These are phyloP conservation scores for Clangula hyemalis DNA, from an alignment of 2,797 vertebrate genomes.

Conservation along the genomic window DNA sequence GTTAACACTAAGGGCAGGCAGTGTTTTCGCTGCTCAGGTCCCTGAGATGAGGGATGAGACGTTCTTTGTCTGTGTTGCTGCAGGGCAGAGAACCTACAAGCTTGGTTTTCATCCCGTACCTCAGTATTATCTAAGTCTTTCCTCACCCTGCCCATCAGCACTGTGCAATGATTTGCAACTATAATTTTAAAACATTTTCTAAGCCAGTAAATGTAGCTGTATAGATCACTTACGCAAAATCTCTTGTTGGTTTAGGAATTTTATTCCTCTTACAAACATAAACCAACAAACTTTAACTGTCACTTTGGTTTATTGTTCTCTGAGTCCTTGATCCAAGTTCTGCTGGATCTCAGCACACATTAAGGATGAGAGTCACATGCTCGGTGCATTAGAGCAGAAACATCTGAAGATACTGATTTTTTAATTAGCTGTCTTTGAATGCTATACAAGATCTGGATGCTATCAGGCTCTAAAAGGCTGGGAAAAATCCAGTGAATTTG, in stretches of 20 bases:
- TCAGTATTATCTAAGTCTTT: neutral
- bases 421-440: neutral
- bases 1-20: neutral
- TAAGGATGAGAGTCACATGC: neutral
- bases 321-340: neutral
- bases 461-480: neutral
- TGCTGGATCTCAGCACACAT: neutral
- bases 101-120: neutral
- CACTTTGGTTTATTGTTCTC: neutral
- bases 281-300: neutral
- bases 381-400: neutral
- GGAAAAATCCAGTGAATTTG: neutral
- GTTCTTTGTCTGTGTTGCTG: rapidly evolving
- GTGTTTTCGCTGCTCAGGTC: neutral
- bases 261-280: neutral
- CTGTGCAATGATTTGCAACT: neutral
- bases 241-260: neutral
- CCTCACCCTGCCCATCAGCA: neutral
- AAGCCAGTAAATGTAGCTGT: neutral
- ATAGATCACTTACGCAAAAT: neutral
- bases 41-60: rapidly evolving
- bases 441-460: neutral
- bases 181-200: neutral
- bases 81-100: neutral
- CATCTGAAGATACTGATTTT: neutral